Percentiles rank a stretch among this genome's conserved stretches.
These are phyloP conservation scores for Eretmochelys imbricata DNA, from an alignment of 2,113 vertebrate genomes.

Conservation along the genomic window DNA sequence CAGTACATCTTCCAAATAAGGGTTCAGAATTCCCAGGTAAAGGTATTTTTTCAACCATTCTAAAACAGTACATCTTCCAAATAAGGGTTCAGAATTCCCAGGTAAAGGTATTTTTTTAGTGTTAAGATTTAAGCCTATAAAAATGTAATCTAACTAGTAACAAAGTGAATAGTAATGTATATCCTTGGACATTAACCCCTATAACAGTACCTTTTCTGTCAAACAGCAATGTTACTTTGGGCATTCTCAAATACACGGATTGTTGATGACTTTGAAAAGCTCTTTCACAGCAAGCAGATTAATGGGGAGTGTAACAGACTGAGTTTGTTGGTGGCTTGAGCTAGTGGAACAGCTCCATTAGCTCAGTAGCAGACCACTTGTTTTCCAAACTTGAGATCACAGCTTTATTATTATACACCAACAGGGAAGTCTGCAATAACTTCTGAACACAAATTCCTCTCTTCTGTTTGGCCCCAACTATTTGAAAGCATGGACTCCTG, in stretches of 20 bases:
- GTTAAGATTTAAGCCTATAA: not conserved
- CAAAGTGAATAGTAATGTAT: not conserved
- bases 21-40: too few species aligned
- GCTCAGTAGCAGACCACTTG: slow-evolving; percentile 44
- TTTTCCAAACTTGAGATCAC: slow-evolving; percentile 29
- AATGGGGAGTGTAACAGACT: not conserved
- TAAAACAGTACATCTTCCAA: not conserved
- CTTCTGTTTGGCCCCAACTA: slow-evolving; percentile 54
- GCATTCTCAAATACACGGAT: not conserved
- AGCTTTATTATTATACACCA: slow-evolving; percentile 35
- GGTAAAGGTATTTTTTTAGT: not conserved
- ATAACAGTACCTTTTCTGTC: not conserved
- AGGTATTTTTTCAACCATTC: slow-evolving; percentile 6
- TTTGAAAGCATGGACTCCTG: slow-evolving; percentile 7
- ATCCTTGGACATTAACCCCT: not conserved
- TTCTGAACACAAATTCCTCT: slow-evolving; percentile 51
- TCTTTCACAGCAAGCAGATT: not conserved
- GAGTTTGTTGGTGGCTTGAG: not conserved
- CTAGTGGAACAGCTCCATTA: slow-evolving; percentile 34
- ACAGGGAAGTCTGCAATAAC: slow-evolving; percentile 22
- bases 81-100: not conserved
- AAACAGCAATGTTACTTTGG: not conserved
- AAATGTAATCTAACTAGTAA: not conserved
- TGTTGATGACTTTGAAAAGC: not conserved
- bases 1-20: too few species aligned